These are phyloP conservation scores for Pygoscelis antarcticus DNA, from an alignment of 2,113 vertebrate genomes.

Conservation along the genomic window DNA sequence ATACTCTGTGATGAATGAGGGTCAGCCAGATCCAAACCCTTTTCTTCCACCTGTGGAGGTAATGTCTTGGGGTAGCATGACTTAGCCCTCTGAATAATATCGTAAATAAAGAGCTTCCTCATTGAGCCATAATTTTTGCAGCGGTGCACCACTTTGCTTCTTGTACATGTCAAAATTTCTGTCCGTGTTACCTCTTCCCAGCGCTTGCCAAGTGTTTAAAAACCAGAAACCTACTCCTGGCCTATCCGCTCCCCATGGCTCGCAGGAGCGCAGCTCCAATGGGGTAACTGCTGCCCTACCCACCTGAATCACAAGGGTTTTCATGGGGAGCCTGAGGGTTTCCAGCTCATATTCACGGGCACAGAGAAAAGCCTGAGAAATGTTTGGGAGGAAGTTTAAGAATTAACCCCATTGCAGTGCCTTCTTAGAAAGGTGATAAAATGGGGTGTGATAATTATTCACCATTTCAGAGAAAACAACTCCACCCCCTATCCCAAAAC, in stretches of 20 bases:
- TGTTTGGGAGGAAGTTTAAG: background rate
- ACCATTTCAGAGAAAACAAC: background rate
- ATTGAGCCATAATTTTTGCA: background rate
- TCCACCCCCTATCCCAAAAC: background rate
- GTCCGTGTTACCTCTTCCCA: background rate
- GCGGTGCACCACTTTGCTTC: background rate
- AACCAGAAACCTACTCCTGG: background rate
- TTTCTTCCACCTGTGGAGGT: background rate
- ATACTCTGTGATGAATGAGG: background rate
- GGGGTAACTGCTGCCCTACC: background rate
- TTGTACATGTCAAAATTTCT: background rate
- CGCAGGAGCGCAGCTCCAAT: fast-evolving
- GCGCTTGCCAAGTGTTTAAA: background rate
- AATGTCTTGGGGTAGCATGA: background rate
- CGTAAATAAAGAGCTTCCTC: slow-evolving; percentile 8
- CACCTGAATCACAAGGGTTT: background rate
- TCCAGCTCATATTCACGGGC: background rate
- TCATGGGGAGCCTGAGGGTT: background rate
- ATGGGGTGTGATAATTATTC: background rate
- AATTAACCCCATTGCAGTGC: background rate
- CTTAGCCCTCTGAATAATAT: background rate
- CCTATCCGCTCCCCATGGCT: background rate
- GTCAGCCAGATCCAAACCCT: background rate
- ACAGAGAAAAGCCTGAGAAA: background rate
- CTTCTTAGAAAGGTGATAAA: background rate